phyloP scores from a whole-genome alignment of 1,140 invertebrate species.

The Physella acuta region DNA sequence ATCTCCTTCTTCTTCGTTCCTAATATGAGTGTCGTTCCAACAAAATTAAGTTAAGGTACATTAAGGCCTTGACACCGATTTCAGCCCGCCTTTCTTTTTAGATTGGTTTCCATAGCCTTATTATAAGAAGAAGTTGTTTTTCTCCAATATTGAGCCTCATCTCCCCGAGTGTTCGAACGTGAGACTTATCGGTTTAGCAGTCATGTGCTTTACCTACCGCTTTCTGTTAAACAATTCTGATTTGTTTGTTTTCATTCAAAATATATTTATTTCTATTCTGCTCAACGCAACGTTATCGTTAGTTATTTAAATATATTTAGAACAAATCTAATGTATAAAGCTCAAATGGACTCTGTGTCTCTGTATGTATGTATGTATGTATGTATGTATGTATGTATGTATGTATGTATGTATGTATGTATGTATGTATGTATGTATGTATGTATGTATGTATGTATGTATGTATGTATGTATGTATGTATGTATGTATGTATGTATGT shows the following conservation, averaged over 20 bases:
- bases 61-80: not conserved
- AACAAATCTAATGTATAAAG: not conserved
- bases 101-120: too few species aligned
- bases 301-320: not conserved
- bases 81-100: too few species aligned
- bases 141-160: too few species aligned
- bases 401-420: not conserved
- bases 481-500: not conserved
- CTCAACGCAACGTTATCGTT: not conserved
- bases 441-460: conserved; percentile 1
- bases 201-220: not conserved
- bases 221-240: not conserved
- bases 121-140: not conserved
- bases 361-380: not conserved
- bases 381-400: conserved; percentile 1
- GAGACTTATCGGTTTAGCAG: too few species aligned
- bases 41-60: not conserved
- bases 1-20: not conserved
- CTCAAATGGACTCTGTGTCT: not conserved
- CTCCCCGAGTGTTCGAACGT: too few species aligned
- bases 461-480: not conserved
- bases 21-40: not conserved
- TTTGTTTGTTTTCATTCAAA: not conserved
- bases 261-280: not conserved
- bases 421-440: conserved; percentile 1